These are phyloP conservation scores for Apodemus sylvaticus DNA, from an alignment of 2,113 vertebrate genomes.

Conservation along the genomic window DNA sequence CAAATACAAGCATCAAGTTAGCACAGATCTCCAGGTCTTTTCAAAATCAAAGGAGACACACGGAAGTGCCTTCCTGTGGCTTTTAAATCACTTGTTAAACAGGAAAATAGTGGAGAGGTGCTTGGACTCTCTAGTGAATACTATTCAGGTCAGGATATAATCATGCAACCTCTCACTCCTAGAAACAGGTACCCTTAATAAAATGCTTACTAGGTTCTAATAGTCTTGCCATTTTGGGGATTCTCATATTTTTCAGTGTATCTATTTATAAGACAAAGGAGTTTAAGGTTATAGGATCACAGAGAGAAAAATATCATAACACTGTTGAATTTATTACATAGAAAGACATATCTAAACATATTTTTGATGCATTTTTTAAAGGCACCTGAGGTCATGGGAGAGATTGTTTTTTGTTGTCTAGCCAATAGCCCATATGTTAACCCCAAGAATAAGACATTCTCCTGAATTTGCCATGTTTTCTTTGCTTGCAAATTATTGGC, in stretches of 20 bases:
- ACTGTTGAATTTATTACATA: background rate
- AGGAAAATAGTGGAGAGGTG: slow-evolving; percentile 42
- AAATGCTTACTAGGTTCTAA: too few species aligned
- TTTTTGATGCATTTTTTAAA: background rate
- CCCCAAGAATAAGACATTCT: background rate
- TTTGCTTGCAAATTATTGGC: background rate
- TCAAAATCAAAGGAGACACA: slow-evolving; percentile 40
- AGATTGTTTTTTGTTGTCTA: background rate
- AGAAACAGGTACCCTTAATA: too few species aligned
- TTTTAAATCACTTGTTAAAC: slow-evolving; percentile 57
- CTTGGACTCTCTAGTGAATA: too few species aligned
- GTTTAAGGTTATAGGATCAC: background rate
- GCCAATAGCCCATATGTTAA: background rate
- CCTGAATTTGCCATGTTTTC: background rate
- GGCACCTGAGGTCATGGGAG: background rate
- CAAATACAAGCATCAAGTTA: slow-evolving; percentile 5
- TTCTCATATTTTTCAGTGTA: background rate
- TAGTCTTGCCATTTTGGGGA: background rate
- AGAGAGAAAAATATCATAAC: background rate
- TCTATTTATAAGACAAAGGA: background rate
- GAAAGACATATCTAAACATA: background rate
- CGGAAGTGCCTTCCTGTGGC: background rate
- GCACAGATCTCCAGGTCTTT: background rate
- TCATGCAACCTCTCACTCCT: background rate
- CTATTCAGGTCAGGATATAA: background rate